These are phyloP conservation scores for Scaptodrosophila lebanonensis DNA, from an alignment of 1,140 invertebrate species.

Conservation along the genomic window DNA sequence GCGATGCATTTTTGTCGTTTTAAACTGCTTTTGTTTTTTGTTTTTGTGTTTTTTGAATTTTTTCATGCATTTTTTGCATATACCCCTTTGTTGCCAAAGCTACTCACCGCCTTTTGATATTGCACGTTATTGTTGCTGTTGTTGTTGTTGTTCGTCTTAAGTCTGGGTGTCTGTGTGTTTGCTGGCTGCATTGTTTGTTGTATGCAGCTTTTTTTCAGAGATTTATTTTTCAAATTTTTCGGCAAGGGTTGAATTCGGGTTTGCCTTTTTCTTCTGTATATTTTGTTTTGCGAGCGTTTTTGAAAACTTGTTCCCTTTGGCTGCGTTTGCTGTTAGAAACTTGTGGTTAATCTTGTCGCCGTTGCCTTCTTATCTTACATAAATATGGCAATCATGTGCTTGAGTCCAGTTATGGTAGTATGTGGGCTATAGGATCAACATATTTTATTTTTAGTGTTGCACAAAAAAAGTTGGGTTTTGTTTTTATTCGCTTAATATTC, in stretches of 20 bases:
- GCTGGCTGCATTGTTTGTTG: constrained; percentile 41
- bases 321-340: constrained; percentile 47
- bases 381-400: constrained; percentile 74
- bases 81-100: constrained; percentile 36
- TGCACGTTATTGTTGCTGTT: background rate
- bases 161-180: no score
- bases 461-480: constrained; percentile 9
- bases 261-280: constrained; percentile 27
- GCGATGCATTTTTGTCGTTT: constrained; percentile 23
- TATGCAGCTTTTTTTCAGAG: constrained; percentile 12
- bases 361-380: constrained; percentile 72
- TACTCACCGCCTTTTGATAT: background rate
- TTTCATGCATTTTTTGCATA: no score
- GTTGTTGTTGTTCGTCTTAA: constrained; percentile 10
- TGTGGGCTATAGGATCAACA: no score
- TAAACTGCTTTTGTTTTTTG: constrained; percentile 32
- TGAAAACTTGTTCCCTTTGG: background rate
- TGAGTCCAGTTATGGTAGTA: constrained; percentile 9
- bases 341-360: constrained; percentile 74
- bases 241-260: constrained; percentile 56
- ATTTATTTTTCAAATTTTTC: constrained; percentile 22
- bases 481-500: background rate
- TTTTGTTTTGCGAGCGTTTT: constrained; percentile 26
- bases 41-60: no score
- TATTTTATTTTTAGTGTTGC: constrained; percentile 6